These are phyloP conservation scores for Esox lucius DNA, from an alignment of 2,797 vertebrate species.

Conservation along the genomic window DNA sequence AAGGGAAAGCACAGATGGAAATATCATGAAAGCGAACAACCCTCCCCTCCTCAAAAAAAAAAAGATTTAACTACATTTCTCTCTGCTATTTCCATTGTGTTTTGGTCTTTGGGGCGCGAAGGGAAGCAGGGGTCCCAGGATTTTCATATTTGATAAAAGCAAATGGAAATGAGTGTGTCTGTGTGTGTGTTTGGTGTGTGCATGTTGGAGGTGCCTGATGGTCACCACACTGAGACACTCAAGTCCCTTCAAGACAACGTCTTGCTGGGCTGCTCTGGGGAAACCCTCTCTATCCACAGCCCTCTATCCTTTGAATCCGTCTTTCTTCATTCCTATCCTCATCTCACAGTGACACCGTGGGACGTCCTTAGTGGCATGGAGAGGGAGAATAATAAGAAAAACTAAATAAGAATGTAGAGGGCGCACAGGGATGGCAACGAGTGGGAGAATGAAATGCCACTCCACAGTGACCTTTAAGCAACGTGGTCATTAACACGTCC, in stretches of 20 bases:
- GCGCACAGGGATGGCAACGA: slow-evolving; percentile 57
- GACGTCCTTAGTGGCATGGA: slow-evolving; percentile 53
- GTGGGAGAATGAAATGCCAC: slow-evolving; percentile 62
- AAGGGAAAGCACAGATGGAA: slow-evolving; percentile 68
- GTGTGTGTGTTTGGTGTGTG: slow-evolving; percentile 23
- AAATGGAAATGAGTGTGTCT: slow-evolving; percentile 49
- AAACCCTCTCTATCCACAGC: slow-evolving; percentile 65
- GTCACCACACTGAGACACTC: slow-evolving; percentile 35
- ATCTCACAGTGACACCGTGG: slow-evolving; percentile 64
- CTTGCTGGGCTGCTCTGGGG: slow-evolving; percentile 52
- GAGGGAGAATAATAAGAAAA: slow-evolving; percentile 54
- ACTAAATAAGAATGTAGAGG: slow-evolving; percentile 21
- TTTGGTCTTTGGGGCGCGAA: slow-evolving; percentile 40
- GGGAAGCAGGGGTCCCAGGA: slow-evolving; percentile 36
- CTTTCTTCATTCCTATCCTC: slow-evolving; percentile 45
- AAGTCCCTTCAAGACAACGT: slow-evolving; percentile 57
- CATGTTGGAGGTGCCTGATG: slow-evolving; percentile 35
- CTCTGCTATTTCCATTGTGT: slow-evolving; percentile 53
- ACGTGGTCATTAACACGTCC: slow-evolving; percentile 70
- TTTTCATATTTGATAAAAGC: slow-evolving; percentile 65
- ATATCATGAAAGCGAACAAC: slow-evolving; percentile 68
- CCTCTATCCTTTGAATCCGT: slow-evolving; percentile 40
- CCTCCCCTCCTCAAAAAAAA: slow-evolving; percentile 33
- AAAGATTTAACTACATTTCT: slow-evolving; percentile 37
- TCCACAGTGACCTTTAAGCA: slow-evolving; percentile 72